A percentile compares a stretch with the other conserved stretches of the same genome.
Evolutionary conservation across 2,113 vertebrate species (phyloP).

Genomic region (Anoplopoma fimbria): DNA sequence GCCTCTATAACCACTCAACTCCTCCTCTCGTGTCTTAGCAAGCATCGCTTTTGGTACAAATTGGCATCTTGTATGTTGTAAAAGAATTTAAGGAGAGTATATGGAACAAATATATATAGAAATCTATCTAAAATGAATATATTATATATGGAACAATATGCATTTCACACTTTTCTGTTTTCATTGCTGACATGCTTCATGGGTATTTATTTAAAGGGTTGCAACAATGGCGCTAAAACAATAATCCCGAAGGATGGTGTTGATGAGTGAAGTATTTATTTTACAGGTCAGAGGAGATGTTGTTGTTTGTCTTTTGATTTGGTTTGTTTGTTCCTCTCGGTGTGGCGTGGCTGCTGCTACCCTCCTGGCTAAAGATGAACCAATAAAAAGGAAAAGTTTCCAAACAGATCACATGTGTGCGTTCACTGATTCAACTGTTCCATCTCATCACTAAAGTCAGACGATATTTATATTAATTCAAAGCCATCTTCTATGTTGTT

Average conservation of each 20-base stretch:
- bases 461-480: neutral
- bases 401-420: slow-evolving; percentile 45
- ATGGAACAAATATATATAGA: slow-evolving; percentile 82
- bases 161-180: slow-evolving; percentile 80
- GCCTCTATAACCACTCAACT: slow-evolving; percentile 55
- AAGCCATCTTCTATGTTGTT: neutral
- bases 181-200: slow-evolving; percentile 74
- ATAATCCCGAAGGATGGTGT: slow-evolving; percentile 27
- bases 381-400: slow-evolving; percentile 83
- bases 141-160: slow-evolving; percentile 81
- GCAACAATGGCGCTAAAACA: slow-evolving; percentile 57
- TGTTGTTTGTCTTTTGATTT: slow-evolving; percentile 56
- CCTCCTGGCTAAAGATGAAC: slow-evolving; percentile 74
- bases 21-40: slow-evolving; percentile 72
- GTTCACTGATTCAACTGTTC: neutral
- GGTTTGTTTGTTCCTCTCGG: slow-evolving; percentile 66
- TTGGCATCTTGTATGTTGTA: slow-evolving; percentile 84
- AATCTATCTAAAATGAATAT: slow-evolving; percentile 82
- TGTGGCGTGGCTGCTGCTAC: slow-evolving; percentile 74
- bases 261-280: slow-evolving; percentile 80
- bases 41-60: slow-evolving; percentile 83
- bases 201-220: slow-evolving; percentile 83
- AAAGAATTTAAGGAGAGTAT: slow-evolving; percentile 82
- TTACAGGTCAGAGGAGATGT: slow-evolving; percentile 66
- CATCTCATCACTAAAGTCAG: neutral